Evolutionary conservation across 1,140 invertebrate genomes (phyloP), one percentile per base, ranked within the genome.

Genomic region (Acarapis woodi): DNA sequence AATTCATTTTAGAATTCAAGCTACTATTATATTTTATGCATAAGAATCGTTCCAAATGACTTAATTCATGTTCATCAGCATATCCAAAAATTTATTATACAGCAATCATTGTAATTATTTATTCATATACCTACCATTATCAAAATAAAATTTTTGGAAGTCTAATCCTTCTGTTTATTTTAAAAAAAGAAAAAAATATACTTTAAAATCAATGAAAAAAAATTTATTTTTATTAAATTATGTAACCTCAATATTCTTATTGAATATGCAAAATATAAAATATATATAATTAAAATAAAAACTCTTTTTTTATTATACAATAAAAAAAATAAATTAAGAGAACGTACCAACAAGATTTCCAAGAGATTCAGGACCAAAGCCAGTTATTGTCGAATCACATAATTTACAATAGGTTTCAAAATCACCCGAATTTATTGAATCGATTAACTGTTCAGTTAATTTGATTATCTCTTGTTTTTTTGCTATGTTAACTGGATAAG

Each of bases 131-230:
- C 35, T 42, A 30, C 32, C 79, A 65, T 94, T 88, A 61, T 99
- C 88, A 65, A 99, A 96, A 63, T 96, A 97, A 65, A 97, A 97
- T 64, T 96, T 96, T 62, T 97, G 90, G 63, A 97, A 99, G 61
- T 97, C 90, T 71, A 97, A 82, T 57, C 90, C 90, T 61, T 97
- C 87, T 61, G 96, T n/a, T n/a, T n/a, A n/a, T n/a, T n/a, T n/a
- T n/a, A n/a, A n/a, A n/a, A n/a, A n/a, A n/a, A n/a, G n/a, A n/a
- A n/a, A n/a, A n/a, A n/a, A n/a, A n/a, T n/a, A n/a, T n/a, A n/a
- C n/a, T n/a, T n/a, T n/a, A n/a, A n/a, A n/a, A n/a, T n/a, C n/a
- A n/a, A n/a, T n/a, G n/a, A n/a, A n/a, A n/a, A n/a, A n/a, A n/a
- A n/a, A n/a, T n/a, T n/a, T n/a, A n/a, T n/a, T n/a, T n/a, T n/a